Evolutionary conservation across 2,888 invertebrate species (phyloP), one percentile per base, ranked within the genome.

Genomic region (Cephus pulcher): DNA sequence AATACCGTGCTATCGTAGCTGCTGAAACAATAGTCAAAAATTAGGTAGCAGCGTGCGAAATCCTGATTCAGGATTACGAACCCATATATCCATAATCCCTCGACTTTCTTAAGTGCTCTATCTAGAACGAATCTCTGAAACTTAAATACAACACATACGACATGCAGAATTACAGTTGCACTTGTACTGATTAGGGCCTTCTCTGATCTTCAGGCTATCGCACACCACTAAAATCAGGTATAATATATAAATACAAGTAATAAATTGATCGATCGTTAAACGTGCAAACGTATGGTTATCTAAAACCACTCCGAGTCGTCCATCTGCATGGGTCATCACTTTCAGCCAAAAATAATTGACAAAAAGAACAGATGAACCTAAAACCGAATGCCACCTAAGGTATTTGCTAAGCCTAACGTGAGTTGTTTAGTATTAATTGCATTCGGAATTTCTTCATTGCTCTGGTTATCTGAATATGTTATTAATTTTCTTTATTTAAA

Each of bases 1-100:
- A 88, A 89, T 89, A 89, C 86, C 88, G 91, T 90, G 90, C 90
- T 91, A 90, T 87, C 88, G 88, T 90, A 89, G 89, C 88, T 89
- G 90, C 91, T 91, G 90, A 90, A 91, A 91, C 88, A 88, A 89
- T 90, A 88, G 87, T 86, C 80, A 86, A 88, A 78, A 90, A 90
- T 91, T 90, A 90, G 86, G 85, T 88, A 89, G 90, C 89, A 89
- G 89, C 89, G 89, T 90, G 90, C 90, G 89, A 90, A 86, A 86
- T 88, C 87, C 88, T 85, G 78, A 86, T 85, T 71, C 71, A 12
- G 71, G 71, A 71, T 71, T 34, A 34, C 71, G 32, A 71, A 56
- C 56, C 56, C 56, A 56, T 56, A 23, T 56, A 23, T 56, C 56
- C 56, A 56, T 56, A 56, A 56, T 56, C 15, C 56, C 23, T 56